These are phyloP conservation scores for Ptychoptera albimana DNA, from an alignment of 2,888 invertebrate species.

Conservation along the genomic window DNA sequence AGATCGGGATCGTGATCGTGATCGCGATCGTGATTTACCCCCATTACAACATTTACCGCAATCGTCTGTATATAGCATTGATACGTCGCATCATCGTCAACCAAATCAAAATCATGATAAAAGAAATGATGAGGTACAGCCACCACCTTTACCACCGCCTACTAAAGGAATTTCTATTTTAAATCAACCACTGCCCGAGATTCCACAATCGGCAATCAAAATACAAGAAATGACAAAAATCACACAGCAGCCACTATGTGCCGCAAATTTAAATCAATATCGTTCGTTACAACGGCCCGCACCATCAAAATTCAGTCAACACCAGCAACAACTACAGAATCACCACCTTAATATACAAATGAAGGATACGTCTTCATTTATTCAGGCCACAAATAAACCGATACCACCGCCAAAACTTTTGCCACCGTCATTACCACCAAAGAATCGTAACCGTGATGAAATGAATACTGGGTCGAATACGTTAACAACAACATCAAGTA, in stretches of 20 bases:
- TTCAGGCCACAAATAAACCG: neutral
- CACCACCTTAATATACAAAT: constrained; percentile 11
- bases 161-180: constrained; percentile 24
- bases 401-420: constrained; percentile 9
- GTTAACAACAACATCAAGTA: constrained; percentile 6
- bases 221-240: constrained; percentile 20
- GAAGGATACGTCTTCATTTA: constrained; percentile 7
- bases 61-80: constrained; percentile 30
- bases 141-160: constrained; percentile 4
- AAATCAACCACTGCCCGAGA: constrained; percentile 31
- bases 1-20: too few species aligned
- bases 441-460: constrained; percentile 27
- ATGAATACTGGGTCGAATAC: neutral
- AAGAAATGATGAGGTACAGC: constrained; percentile 7
- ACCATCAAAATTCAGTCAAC: constrained; percentile 18
- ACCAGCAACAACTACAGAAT: constrained; percentile 9
- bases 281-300: constrained; percentile 39
- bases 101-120: neutral
- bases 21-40: too few species aligned
- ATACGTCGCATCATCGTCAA: constrained; percentile 15
- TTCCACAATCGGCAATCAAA: constrained; percentile 17
- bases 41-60: constrained; percentile 19
- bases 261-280: constrained; percentile 37
- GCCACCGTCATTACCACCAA: constrained; percentile 29
- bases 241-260: constrained; percentile 28